A percentile compares a stretch with the other conserved stretches of the same genome.
Evolutionary conservation across 2,113 vertebrate species (phyloP).

Genomic region (Aegithalos caudatus): DNA sequence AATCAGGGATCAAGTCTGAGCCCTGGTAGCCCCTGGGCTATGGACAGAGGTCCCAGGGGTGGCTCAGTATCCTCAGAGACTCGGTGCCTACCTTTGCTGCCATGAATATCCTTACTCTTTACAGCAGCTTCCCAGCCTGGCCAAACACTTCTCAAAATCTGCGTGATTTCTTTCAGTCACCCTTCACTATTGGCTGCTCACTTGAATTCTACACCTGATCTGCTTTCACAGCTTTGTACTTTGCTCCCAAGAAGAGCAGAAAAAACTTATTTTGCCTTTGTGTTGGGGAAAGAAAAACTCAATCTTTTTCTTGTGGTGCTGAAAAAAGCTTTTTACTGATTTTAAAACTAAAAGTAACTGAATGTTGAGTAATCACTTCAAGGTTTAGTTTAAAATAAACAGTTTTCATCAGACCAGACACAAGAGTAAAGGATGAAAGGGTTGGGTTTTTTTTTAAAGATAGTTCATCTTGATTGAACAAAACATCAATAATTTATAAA

Average conservation of each 20-base stretch:
- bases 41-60: neutral
- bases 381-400: neutral
- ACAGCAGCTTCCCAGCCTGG: neutral
- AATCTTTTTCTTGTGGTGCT: neutral
- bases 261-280: neutral
- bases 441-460: too few relatives aligned
- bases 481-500: neutral
- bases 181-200: neutral
- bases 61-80: neutral
- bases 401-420: neutral
- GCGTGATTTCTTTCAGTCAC: neutral
- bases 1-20: neutral
- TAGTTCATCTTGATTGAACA: neutral
- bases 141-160: neutral
- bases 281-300: neutral
- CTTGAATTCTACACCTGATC: neutral
- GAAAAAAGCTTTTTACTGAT: neutral
- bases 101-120: neutral
- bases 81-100: neutral
- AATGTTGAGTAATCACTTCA: neutral
- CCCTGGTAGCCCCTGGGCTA: neutral
- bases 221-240: neutral
- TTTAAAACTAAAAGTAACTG: constrained; percentile 12
- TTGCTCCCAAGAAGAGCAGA: neutral
- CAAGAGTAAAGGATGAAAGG: neutral